phyloP scores from a whole-genome alignment of 2,113 vertebrate species.

The Aegotheles bennettii region DNA sequence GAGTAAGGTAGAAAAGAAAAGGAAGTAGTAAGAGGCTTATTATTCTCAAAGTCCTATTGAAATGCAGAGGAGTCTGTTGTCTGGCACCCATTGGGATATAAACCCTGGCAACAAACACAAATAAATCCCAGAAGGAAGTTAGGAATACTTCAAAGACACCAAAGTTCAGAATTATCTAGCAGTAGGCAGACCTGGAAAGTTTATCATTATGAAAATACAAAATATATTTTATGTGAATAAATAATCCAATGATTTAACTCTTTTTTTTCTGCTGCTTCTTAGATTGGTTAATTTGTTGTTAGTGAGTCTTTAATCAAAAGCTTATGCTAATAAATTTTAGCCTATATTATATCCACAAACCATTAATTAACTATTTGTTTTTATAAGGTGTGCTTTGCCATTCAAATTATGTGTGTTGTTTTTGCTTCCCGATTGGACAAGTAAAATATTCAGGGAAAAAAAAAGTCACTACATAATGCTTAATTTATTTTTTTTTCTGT shows the following conservation, averaged over 20 bases:
- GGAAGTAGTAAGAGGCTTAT: constrained; percentile 33
- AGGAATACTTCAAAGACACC: constrained; percentile 38
- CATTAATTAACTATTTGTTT: neutral
- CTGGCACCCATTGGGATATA: constrained; percentile 38
- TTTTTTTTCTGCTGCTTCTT: neutral
- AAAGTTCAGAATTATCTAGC: neutral
- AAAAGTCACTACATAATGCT: neutral
- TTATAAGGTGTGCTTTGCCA: neutral
- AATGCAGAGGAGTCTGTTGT: constrained; percentile 36
- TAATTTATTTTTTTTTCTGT: neutral
- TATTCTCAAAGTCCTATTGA: constrained; percentile 8
- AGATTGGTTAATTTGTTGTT: neutral
- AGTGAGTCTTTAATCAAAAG: neutral
- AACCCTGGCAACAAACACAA: constrained; percentile 22
- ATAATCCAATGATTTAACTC: neutral
- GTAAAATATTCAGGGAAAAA: neutral
- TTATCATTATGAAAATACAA: neutral
- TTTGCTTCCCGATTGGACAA: neutral
- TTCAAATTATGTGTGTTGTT: neutral
- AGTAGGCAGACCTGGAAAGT: neutral
- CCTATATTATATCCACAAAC: neutral
- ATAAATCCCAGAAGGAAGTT: constrained; percentile 31
- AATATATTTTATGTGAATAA: neutral
- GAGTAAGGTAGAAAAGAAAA: constrained; percentile 6
- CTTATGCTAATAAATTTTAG: neutral